Evolutionary conservation across 2,888 invertebrate species (phyloP), one percentile per base, ranked within the genome.

Genomic region (Tetanocera ferruginea): DNA sequence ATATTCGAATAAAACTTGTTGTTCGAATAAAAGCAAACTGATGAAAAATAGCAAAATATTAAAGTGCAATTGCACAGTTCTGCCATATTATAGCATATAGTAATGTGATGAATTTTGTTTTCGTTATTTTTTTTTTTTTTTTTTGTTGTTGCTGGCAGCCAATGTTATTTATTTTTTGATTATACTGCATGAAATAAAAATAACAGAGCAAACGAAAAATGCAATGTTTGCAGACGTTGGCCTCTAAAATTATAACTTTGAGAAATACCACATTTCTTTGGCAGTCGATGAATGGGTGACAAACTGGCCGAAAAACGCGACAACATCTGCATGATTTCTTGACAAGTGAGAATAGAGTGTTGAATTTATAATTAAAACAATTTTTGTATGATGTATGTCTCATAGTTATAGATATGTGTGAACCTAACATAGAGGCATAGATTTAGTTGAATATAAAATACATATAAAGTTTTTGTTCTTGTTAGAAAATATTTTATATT

Each of bases 191-290:
- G 17, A 60, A 25, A 49, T n/a, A 25, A 14, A 19, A 52, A 31
- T 55, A n/a, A 19, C 5, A 60, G 37, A 66, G 37, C 57, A 57
- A 80, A 31, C 67, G 75, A 76, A 78, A 78, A 76, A 34, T 80
- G 80, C 81, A 76, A 79, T 76, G 77, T 80, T 78, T 80, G 80
- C 81, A 82, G 76, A 80, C 80, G 19, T 78, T 80, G 81, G 80
- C 80, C 81, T 81, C 80, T 80, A 78, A 79, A 80, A 78, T 79
- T 43, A 3, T 43, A 55, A 67, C 52, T 71, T 34, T n/a, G 23
- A 34, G 14, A 37, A 49, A 67, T 67, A 9, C 19, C 67, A 23
- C 37, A 19, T 25, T 3, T 8, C 9, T 17, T 23, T 23, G 55
- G 55, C 9, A 17, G 9, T 66, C n/a, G 17, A 66, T 37, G 66